These are phyloP conservation scores for Sarcophaga subvicina DNA, from an alignment of 2,888 invertebrate species.

Conservation along the genomic window DNA sequence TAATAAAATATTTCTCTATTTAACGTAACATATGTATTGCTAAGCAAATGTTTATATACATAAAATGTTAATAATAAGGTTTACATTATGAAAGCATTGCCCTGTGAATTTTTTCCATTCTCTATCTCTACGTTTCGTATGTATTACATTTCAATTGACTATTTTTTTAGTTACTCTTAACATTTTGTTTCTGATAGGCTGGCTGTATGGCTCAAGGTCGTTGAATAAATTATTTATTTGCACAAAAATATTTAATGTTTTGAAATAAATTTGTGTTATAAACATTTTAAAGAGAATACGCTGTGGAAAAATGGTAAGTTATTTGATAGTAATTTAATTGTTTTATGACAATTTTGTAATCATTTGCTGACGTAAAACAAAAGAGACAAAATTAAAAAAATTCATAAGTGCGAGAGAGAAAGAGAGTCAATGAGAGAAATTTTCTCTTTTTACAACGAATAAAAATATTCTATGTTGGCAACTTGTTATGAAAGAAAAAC, in stretches of 20 bases:
- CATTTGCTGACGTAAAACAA: constrained; percentile 22
- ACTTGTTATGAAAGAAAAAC: neutral
- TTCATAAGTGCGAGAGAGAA: neutral
- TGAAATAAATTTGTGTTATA: neutral
- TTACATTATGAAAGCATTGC: neutral
- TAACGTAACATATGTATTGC: neutral
- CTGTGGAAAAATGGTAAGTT: constrained; percentile 28
- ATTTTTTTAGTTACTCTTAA: neutral
- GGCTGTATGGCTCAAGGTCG: neutral
- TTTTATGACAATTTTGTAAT: constrained; percentile 8
- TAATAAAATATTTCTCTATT: neutral
- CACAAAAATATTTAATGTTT: neutral
- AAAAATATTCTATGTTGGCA: neutral
- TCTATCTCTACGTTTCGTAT: neutral
- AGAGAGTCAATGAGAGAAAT: neutral
- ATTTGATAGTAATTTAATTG: neutral
- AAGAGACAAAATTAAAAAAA: constrained; percentile 8
- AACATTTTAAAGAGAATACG: neutral
- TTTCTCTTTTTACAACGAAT: neutral
- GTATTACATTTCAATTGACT: neutral
- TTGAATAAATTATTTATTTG: neutral
- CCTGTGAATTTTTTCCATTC: neutral
- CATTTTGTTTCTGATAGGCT: neutral
- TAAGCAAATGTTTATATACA: neutral
- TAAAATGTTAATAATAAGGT: neutral